Evolutionary conservation across 2,113 vertebrate species (phyloP), one percentile per base, ranked within the genome.

Genomic region (Callipepla squamata): DNA sequence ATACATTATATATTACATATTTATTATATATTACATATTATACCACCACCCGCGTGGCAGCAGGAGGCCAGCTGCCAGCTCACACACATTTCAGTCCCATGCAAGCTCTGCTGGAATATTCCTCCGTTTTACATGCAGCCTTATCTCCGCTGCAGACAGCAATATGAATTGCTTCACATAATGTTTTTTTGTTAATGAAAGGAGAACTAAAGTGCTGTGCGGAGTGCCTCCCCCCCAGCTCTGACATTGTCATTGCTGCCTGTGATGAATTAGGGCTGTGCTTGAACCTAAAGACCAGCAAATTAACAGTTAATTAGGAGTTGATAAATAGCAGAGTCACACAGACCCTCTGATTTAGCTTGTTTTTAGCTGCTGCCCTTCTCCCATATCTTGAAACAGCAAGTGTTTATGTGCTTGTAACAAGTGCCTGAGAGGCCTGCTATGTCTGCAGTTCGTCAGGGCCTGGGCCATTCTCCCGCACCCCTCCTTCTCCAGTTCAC

Each of bases 351-450:
- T 80, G 87, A 75, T 53, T 94, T 40, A 51, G 80, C 79, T 58
- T 57, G 88, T 89, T 93, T 78, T 96, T 96, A 94, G 96, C 96
- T 81, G 96, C 97, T 86, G 93, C 51, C 96, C 87, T 63, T 96
- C 81, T 92, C 93, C 70, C 55, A 3, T 97, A 96, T 98, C 98
- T 97, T 47, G 45, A 96, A 79, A 85, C 97, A 96, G 97, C 96
- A 97, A 98, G 98, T 98, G 98, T 98, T 99, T 98, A 98, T 98
- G 97, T 96, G 97, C 97, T 96, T 94, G 97, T 98, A 98, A 98
- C 98, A 98, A 98, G 98, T 98, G 98, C 97, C 96, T 96, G 96
- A 96, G 96, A 93, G 95, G 97, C 95, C 87, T 96, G 95, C 98
- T 90, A 95, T 83, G 98, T 97, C 98, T 98, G 98, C 91, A 91